These are phyloP conservation scores for Elgaria multicarinata DNA, from an alignment of 2,113 vertebrate species.

Conservation along the genomic window DNA sequence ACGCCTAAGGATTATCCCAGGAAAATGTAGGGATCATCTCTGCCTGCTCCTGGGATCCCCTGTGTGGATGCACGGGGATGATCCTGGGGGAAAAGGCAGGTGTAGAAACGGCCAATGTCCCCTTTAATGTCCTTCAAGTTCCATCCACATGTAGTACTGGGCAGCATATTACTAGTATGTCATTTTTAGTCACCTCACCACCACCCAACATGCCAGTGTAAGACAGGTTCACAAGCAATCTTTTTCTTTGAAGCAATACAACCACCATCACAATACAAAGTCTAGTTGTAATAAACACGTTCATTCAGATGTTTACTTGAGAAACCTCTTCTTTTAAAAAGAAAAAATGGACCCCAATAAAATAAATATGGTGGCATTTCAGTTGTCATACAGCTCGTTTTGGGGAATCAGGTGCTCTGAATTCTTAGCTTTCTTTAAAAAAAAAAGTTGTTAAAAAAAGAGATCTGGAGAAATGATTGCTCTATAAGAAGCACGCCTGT, in stretches of 20 bases:
- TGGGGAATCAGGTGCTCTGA: neutral
- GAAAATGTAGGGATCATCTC: no score
- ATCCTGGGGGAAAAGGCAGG: no score
- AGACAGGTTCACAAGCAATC: neutral
- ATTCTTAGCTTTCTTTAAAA: neutral
- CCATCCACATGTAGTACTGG: neutral
- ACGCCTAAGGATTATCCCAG: no score
- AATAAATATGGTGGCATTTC: neutral
- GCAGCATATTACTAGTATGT: neutral
- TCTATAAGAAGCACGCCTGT: neutral
- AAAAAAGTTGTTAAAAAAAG: no score
- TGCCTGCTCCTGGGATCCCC: no score
- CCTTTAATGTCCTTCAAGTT: neutral
- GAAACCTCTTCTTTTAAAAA: neutral
- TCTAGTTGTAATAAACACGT: neutral
- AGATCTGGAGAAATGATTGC: neutral
- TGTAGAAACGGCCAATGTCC: no score
- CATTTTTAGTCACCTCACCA: no score
- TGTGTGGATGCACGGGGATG: no score
- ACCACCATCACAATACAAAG: neutral
- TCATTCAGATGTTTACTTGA: neutral
- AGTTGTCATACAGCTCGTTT: neutral
- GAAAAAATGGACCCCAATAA: neutral
- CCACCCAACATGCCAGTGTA: neutral
- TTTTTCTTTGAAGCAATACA: neutral